Evolutionary conservation across 1,140 invertebrate genomes (phyloP).

Genomic region (Telenomus remus): DNA sequence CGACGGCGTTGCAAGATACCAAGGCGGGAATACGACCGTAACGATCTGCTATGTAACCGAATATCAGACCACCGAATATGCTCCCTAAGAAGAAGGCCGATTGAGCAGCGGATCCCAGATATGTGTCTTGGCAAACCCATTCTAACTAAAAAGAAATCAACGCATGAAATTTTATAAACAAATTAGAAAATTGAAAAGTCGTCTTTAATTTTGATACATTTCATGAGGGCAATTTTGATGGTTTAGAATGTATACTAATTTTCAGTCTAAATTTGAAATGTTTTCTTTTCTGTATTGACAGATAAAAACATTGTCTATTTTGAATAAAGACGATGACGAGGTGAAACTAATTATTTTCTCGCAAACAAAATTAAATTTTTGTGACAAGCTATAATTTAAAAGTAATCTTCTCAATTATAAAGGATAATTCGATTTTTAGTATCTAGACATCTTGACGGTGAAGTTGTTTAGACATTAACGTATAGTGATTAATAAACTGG

Average conservation of each 20-base stretch:
- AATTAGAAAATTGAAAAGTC: background rate
- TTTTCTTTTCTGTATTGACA: too few relatives aligned
- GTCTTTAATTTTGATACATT: too few relatives aligned
- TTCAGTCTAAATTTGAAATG: too few relatives aligned
- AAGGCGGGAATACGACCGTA: conserved; percentile 75
- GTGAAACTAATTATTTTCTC: background rate
- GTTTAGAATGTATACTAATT: too few relatives aligned
- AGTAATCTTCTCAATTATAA: background rate
- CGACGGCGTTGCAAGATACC: conserved; percentile 84
- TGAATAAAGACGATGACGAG: background rate
- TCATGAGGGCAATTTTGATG: too few relatives aligned
- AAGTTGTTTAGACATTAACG: background rate
- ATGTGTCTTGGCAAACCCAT: conserved; percentile 42
- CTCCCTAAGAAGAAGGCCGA: conserved; percentile 63
- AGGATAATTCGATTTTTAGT: background rate
- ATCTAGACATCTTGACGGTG: background rate
- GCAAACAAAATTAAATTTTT: background rate
- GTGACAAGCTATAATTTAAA: background rate
- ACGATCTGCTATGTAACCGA: conserved; percentile 76
- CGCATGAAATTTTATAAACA: background rate
- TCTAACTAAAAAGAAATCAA: conserved; percentile 38
- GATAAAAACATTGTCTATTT: too few relatives aligned
- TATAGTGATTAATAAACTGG: background rate
- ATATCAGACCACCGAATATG: conserved; percentile 75
- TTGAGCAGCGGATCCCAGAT: conserved; percentile 44